Conservation (phyloP, 2,888 invertebrate species). For the Eristalis pertinax region DNA sequence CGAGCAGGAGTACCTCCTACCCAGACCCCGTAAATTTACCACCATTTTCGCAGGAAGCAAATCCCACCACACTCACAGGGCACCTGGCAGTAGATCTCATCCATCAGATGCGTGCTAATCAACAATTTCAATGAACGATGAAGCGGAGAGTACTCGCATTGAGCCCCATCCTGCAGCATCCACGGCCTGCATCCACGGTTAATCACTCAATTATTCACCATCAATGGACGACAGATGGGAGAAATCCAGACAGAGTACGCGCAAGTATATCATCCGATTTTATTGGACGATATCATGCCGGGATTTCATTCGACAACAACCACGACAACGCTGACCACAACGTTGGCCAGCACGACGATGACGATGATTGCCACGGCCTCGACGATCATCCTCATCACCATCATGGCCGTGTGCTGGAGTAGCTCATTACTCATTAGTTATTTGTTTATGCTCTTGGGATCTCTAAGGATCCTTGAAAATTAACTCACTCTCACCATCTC, state of each 20-base stretch:
- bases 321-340: constrained; percentile 1
- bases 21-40: too few species aligned
- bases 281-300: constrained; percentile 70
- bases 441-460: constrained; percentile 67
- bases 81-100: not conserved
- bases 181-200: constrained; percentile 21
- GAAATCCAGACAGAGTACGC: constrained; percentile 61
- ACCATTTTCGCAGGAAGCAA: not conserved
- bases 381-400: constrained; percentile 51
- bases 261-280: constrained; percentile 67
- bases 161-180: constrained; percentile 27
- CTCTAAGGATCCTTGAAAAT: constrained; percentile 56
- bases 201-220: constrained; percentile 71
- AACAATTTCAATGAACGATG: constrained; percentile 49
- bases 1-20: too few species aligned
- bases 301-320: constrained; percentile 58
- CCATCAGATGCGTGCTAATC: constrained; percentile 51
- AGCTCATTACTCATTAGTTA: constrained; percentile 71
- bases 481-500: constrained; percentile 10
- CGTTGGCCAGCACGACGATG: constrained; percentile 1
- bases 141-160: not conserved
- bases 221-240: constrained; percentile 71
- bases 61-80: constrained; percentile 25
- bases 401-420: constrained; percentile 41
- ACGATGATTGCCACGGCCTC: constrained; percentile 39